Conservation (phyloP, 1,140 invertebrate species). For the Eubasilissa regina region DNA sequence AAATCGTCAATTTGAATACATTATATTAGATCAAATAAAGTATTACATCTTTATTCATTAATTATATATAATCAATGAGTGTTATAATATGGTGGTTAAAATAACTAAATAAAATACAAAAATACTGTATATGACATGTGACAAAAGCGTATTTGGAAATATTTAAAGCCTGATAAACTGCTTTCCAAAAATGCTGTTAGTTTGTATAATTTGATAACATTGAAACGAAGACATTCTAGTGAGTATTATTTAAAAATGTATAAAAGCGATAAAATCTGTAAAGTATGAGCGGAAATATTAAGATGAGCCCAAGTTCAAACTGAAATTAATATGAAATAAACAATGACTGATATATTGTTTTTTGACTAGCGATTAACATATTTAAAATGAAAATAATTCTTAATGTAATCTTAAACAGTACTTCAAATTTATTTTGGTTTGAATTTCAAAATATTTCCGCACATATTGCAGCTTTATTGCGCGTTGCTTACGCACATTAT, state of each 20-base stretch:
- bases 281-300: conserved; percentile 36
- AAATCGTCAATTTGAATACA: too few species aligned
- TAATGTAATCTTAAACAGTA: not conserved
- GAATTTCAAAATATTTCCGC: conserved; percentile 38
- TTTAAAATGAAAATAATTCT: not conserved
- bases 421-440: conserved; percentile 37
- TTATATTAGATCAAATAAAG: too few species aligned
- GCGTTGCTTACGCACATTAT: not conserved
- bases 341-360: not conserved
- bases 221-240: conserved; percentile 23
- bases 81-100: too few species aligned
- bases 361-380: not conserved
- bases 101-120: too few species aligned
- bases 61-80: too few species aligned
- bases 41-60: too few species aligned
- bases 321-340: conserved; percentile 34
- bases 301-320: conserved; percentile 39
- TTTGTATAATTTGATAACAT: not conserved
- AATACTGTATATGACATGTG: too few species aligned
- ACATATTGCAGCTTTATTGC: conserved; percentile 18
- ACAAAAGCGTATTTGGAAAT: too few species aligned
- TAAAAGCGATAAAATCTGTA: conserved; percentile 7
- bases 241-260: conserved; percentile 1
- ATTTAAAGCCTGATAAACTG: too few species aligned
- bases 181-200: too few species aligned